A percentile compares a stretch with the other conserved stretches of the same genome.
Conservation (phyloP, 2,888 invertebrate genomes). For the Octodonta nipae region DNA sequence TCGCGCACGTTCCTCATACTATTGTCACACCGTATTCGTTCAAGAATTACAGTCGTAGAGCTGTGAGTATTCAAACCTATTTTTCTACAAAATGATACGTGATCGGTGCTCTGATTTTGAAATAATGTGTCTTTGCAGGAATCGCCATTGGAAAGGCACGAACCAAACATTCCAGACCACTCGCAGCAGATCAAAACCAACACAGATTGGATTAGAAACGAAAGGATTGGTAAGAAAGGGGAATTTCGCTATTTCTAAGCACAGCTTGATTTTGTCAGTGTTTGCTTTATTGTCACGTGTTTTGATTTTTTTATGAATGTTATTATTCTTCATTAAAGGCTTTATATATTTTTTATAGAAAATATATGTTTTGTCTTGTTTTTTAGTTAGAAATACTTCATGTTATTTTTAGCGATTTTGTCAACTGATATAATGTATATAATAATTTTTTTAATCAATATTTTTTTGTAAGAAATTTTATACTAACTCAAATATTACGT, state of each 20-base stretch:
- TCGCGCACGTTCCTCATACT: constrained; percentile 95
- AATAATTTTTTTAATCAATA: too few relatives aligned
- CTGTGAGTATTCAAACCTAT: constrained; percentile 20
- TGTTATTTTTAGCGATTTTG: too few relatives aligned
- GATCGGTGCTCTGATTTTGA: too few relatives aligned
- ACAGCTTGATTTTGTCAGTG: constrained; percentile 8
- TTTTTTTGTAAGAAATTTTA: too few relatives aligned
- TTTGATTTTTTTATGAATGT: constrained; percentile 15
- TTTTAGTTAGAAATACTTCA: neutral
- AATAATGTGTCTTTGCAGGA: too few relatives aligned
- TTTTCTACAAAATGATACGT: too few relatives aligned
- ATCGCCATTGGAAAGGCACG: constrained; percentile 32
- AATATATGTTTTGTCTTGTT: constrained; percentile 9
- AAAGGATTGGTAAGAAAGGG: constrained; percentile 84
- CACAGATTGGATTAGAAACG: constrained; percentile 75
- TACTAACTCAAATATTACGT: too few relatives aligned
- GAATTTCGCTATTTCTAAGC: constrained; percentile 83
- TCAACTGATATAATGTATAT: too few relatives aligned
- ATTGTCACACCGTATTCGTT: constrained; percentile 70
- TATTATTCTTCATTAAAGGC: too few relatives aligned
- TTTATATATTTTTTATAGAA: constrained; percentile 7
- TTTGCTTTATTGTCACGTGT: constrained; percentile 9
- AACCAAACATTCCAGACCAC: constrained; percentile 34
- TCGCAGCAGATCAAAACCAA: constrained; percentile 40
- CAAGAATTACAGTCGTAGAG: constrained; percentile 37